Evolutionary conservation across 2,113 vertebrate genomes (phyloP).

Genomic region (Scomber colias): DNA sequence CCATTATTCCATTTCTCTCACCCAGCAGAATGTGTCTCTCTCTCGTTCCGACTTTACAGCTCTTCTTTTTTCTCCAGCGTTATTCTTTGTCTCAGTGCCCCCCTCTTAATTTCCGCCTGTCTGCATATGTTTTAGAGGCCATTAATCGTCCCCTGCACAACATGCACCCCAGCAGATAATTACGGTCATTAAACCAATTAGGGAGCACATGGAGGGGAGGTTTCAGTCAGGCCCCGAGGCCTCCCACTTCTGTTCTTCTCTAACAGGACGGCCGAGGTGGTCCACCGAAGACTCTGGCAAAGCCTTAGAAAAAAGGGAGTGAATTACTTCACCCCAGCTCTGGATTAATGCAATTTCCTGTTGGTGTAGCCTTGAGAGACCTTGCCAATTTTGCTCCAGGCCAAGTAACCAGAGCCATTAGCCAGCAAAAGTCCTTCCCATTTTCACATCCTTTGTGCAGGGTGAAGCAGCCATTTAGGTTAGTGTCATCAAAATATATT

Average conservation of each 20-base stretch:
- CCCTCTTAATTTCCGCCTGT: constrained; percentile 76
- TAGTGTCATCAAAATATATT: constrained; percentile 67
- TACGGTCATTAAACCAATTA: constrained; percentile 88
- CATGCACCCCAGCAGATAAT: constrained; percentile 87
- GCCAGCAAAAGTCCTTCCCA: constrained; percentile 53
- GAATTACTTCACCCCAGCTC: constrained; percentile 77
- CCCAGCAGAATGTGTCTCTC: constrained; percentile 67
- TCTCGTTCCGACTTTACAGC: constrained; percentile 57
- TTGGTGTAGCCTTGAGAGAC: constrained; percentile 78
- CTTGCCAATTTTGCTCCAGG: constrained; percentile 71
- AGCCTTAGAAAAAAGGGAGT: constrained; percentile 73
- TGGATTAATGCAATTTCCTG: constrained; percentile 85
- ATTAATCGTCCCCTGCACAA: constrained; percentile 84
- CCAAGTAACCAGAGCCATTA: constrained; percentile 59
- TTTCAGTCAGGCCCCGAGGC: constrained; percentile 77
- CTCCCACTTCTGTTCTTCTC: constrained; percentile 71
- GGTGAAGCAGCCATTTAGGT: constrained; percentile 45
- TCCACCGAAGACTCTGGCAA: constrained; percentile 69
- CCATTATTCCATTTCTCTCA: constrained; percentile 47
- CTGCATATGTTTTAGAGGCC: constrained; percentile 83
- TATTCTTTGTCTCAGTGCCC: constrained; percentile 57
- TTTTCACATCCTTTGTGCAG: constrained; percentile 48
- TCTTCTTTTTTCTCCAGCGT: constrained; percentile 52
- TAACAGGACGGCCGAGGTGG: constrained; percentile 79
- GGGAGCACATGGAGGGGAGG: constrained; percentile 82